These are phyloP conservation scores for Drosophila parvula DNA, from an alignment of 1,140 invertebrate genomes.

Conservation along the genomic window DNA sequence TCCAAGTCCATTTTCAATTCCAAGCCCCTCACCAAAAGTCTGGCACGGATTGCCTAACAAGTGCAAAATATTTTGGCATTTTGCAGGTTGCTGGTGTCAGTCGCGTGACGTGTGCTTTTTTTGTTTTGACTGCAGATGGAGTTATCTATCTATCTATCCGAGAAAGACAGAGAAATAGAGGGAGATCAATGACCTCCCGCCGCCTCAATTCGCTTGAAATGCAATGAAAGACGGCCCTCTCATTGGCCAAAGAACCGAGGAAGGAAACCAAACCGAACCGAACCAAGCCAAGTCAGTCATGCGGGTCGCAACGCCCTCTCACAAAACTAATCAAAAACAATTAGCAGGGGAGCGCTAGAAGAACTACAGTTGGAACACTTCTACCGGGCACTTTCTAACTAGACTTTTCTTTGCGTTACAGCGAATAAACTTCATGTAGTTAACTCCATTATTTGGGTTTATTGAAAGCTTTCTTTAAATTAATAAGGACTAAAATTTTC, in stretches of 20 bases:
- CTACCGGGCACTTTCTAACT: neutral
- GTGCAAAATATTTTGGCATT: conserved; percentile 49
- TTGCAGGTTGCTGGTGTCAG: conserved; percentile 34
- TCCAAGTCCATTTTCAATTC: conserved; percentile 16
- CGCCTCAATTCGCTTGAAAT: conserved; percentile 34
- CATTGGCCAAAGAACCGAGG: conserved; percentile 26
- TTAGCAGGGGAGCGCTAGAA: conserved; percentile 66
- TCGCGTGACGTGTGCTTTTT: conserved; percentile 35
- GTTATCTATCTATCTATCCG: conserved; percentile 20
- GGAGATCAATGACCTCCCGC: conserved; percentile 22
- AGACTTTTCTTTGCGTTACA: neutral
- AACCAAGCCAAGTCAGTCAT: conserved; percentile 46
- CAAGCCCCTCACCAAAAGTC: conserved; percentile 11
- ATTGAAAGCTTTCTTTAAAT: too few relatives aligned
- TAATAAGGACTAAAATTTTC: too few relatives aligned
- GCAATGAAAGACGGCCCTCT: conserved; percentile 40
- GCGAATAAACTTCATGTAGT: neutral
- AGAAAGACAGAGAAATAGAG: neutral
- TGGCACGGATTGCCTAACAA: conserved; percentile 34
- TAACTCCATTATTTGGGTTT: too few relatives aligned
- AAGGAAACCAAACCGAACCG: conserved; percentile 9
- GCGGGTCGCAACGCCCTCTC: conserved; percentile 65
- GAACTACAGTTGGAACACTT: conserved; percentile 19
- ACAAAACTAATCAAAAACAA: conserved; percentile 72
- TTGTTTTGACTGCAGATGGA: conserved; percentile 17